Evolutionary conservation across 2,113 vertebrate genomes (phyloP).

Genomic region (Peromyscus leucopus): DNA sequence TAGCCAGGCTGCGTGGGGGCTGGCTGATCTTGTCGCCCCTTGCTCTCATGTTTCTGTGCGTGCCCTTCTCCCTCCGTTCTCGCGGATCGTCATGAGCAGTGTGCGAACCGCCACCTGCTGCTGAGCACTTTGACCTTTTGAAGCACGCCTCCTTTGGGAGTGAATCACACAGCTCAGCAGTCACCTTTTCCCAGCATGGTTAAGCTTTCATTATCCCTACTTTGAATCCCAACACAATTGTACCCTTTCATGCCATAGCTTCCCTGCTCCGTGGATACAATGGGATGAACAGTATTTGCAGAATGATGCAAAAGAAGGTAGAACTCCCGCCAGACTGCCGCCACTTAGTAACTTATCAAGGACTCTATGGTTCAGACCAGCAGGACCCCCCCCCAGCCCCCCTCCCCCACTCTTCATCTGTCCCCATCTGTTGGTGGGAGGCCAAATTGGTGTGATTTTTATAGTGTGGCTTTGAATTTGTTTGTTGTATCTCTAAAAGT

Average conservation of each 20-base stretch:
- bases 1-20: background rate
- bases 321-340: background rate
- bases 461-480: background rate
- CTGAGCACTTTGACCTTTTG: conserved; percentile 14
- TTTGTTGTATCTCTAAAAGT: background rate
- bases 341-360: background rate
- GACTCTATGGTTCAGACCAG: background rate
- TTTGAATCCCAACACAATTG: background rate
- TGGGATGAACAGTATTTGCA: background rate
- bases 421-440: conserved; percentile 14
- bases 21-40: background rate
- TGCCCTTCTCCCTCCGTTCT: background rate
- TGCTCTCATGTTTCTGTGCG: background rate
- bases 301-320: background rate
- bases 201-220: conserved; percentile 5
- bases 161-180: background rate
- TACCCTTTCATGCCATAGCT: background rate
- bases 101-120: background rate
- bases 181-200: background rate
- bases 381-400: background rate
- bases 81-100: background rate
- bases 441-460: background rate
- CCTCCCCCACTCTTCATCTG: background rate
- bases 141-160: background rate
- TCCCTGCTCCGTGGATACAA: background rate